These are phyloP conservation scores for Dryomyza anilis DNA, from an alignment of 2,888 invertebrate species.

Conservation along the genomic window DNA sequence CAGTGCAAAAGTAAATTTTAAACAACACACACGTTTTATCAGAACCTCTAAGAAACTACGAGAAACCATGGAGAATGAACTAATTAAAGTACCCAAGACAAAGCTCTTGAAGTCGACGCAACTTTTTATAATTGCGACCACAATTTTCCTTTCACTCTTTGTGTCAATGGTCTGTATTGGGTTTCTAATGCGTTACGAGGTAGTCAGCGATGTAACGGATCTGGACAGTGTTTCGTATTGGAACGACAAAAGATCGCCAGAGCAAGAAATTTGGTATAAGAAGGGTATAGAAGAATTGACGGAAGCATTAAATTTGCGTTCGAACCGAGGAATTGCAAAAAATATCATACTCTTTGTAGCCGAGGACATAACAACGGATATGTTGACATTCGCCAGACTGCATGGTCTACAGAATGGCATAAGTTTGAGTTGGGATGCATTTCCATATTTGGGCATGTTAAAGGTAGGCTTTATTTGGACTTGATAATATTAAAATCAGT, in stretches of 20 bases:
- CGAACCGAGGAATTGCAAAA: slow-evolving; percentile 67
- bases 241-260: slow-evolving; percentile 42
- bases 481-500: not conserved
- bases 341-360: slow-evolving; percentile 84
- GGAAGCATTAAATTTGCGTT: slow-evolving; percentile 64
- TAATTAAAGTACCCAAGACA: not conserved
- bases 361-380: slow-evolving; percentile 85
- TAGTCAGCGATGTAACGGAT: slow-evolving; percentile 45
- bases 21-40: too few species aligned
- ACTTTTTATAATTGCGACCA: slow-evolving; percentile 46
- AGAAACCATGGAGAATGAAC: not conserved
- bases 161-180: slow-evolving; percentile 49
- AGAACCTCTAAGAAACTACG: too few species aligned
- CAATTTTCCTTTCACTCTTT: slow-evolving; percentile 42
- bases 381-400: slow-evolving; percentile 71
- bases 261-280: slow-evolving; percentile 60
- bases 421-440: slow-evolving; percentile 79
- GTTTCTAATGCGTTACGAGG: slow-evolving; percentile 48
- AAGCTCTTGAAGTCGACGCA: slow-evolving; percentile 36
- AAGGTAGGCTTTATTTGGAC: slow-evolving; percentile 72
- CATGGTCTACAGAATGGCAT: too few species aligned
- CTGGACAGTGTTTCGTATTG: slow-evolving; percentile 45
- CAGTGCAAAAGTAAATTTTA: too few species aligned
- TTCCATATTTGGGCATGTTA: slow-evolving; percentile 77
- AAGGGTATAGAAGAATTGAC: slow-evolving; percentile 63